These are phyloP conservation scores for Drosophila ezoana DNA, from an alignment of 2,888 invertebrate species.

Conservation along the genomic window DNA sequence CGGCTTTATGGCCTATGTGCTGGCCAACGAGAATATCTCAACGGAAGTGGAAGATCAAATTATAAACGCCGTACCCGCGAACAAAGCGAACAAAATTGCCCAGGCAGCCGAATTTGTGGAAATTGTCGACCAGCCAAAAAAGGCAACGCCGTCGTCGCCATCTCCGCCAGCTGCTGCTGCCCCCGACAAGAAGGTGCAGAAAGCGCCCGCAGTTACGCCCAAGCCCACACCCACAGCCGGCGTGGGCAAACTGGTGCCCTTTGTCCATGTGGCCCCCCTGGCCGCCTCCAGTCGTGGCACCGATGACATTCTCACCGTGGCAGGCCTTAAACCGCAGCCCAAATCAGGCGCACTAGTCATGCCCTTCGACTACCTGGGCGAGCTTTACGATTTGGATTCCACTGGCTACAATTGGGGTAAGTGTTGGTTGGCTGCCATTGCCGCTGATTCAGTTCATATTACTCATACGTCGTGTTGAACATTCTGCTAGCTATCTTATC, in stretches of 20 bases:
- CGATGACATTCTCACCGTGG: conserved; percentile 69
- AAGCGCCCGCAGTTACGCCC: conserved; percentile 1
- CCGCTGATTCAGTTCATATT: conserved; percentile 66
- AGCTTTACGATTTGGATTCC: conserved; percentile 76
- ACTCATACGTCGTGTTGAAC: conserved; percentile 66
- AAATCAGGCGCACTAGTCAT: conserved; percentile 76
- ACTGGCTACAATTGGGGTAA: conserved; percentile 83
- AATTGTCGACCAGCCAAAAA: conserved; percentile 45
- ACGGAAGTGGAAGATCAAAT: conserved; percentile 70
- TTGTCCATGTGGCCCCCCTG: not conserved
- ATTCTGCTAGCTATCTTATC: conserved; percentile 63
- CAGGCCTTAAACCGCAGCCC: conserved; percentile 67
- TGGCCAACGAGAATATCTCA: conserved; percentile 78
- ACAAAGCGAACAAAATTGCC: conserved; percentile 40
- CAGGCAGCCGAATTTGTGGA: conserved; percentile 67
- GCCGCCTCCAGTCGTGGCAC: conserved; percentile 60
- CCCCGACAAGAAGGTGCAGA: conserved; percentile 28
- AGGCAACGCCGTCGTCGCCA: conserved; percentile 6
- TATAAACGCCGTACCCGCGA: conserved; percentile 36
- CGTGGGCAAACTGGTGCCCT: conserved; percentile 6
- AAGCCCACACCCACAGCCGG: not conserved
- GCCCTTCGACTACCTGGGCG: conserved; percentile 78
- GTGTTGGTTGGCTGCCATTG: conserved; percentile 35
- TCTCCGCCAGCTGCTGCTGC: not conserved
- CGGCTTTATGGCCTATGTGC: conserved; percentile 68